Evolutionary conservation across 2,113 vertebrate species (phyloP).

Genomic region (Gymnarchus niloticus): DNA sequence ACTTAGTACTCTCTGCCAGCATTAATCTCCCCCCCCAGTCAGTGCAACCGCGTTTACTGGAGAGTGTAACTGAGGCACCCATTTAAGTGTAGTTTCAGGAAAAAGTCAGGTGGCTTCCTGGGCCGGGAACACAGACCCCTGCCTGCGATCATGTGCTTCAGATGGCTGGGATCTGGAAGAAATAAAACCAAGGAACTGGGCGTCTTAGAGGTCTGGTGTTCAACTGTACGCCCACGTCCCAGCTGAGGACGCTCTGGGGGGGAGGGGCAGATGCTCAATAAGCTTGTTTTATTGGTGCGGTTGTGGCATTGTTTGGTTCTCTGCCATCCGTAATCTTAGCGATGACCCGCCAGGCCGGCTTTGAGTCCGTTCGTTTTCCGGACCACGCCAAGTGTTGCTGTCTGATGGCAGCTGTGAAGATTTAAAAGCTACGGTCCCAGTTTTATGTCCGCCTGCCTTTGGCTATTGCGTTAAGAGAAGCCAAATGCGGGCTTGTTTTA

Average conservation of each 20-base stretch:
- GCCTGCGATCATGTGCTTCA: slow-evolving; percentile 36
- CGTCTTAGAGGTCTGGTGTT: slow-evolving; percentile 27
- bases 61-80: no score
- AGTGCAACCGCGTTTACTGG: no score
- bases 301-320: slow-evolving; percentile 17
- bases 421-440: background rate
- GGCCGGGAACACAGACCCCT: slow-evolving; percentile 24
- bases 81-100: no score
- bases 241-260: slow-evolving; percentile 7
- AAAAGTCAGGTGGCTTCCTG: slow-evolving; percentile 21
- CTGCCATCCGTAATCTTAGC: background rate
- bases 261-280: slow-evolving; percentile 15
- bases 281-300: slow-evolving; percentile 33
- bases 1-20: no score
- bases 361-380: background rate
- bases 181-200: slow-evolving; percentile 38
- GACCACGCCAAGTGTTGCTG: background rate
- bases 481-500: background rate
- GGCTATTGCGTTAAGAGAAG: background rate
- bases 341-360: background rate
- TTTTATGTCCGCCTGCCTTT: slow-evolving; percentile 2
- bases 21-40: no score
- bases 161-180: slow-evolving; percentile 34
- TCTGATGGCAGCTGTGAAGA: background rate
- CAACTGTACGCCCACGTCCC: slow-evolving; percentile 34